These are phyloP conservation scores for Synaphobranchus kaupii DNA, from an alignment of 2,797 vertebrate species.

Conservation along the genomic window DNA sequence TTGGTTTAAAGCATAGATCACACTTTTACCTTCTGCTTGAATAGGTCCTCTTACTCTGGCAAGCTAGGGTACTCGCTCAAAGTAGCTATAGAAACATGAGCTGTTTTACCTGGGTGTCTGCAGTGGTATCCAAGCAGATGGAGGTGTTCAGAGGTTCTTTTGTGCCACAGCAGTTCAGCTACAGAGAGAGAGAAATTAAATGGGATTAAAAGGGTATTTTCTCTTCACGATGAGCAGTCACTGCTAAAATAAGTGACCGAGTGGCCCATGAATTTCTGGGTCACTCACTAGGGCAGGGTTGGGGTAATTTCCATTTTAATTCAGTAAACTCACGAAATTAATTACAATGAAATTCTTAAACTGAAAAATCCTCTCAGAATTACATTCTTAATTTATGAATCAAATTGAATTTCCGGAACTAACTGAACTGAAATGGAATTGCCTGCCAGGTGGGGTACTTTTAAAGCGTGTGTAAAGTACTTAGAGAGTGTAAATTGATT, in stretches of 20 bases:
- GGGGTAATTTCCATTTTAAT: not conserved
- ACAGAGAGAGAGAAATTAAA: constrained; percentile 18
- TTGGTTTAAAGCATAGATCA: not conserved
- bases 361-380: not conserved
- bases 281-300: not conserved
- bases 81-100: not conserved
- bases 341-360: not conserved
- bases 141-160: not conserved
- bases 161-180: constrained; percentile 74
- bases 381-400: not conserved
- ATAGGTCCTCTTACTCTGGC: not conserved
- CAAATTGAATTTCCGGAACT: not conserved
- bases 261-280: not conserved
- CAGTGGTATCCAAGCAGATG: constrained; percentile 39
- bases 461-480: constrained; percentile 17
- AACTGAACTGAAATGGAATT: not conserved
- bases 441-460: not conserved
- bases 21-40: not conserved
- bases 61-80: not conserved
- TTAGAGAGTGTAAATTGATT: constrained; percentile 20
- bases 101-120: constrained; percentile 55
- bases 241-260: not conserved
- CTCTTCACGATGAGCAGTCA: not conserved
- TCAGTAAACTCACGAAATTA: not conserved
- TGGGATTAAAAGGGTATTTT: not conserved